Evolutionary conservation across 2,888 invertebrate species (phyloP).

Genomic region (Aspidiotus rigidus): DNA sequence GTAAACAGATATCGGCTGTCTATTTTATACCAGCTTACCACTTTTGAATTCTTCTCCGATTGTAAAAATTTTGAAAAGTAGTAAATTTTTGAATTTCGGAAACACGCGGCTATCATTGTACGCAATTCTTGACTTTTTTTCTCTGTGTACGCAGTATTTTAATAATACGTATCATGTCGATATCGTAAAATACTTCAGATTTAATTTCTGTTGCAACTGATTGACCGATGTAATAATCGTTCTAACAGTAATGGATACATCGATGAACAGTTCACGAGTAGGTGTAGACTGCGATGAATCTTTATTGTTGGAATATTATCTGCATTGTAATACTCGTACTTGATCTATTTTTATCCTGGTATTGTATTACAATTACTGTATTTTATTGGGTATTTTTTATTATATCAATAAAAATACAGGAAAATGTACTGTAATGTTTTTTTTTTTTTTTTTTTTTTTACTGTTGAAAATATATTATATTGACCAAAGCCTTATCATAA

Average conservation of each 20-base stretch:
- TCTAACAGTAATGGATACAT: neutral
- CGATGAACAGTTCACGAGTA: neutral
- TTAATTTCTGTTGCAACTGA: no score
- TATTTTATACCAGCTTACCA: conserved; percentile 2
- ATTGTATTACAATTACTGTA: conserved; percentile 6
- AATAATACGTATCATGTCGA: neutral
- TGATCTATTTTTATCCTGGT: neutral
- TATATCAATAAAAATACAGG: no score
- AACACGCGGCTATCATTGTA: neutral
- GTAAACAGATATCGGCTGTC: neutral
- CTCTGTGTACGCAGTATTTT: neutral
- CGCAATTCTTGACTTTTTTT: neutral
- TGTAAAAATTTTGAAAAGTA: neutral
- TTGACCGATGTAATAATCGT: no score
- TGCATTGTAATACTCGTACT: conserved; percentile 3
- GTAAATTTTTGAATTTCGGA: neutral
- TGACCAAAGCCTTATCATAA: conserved; percentile 34
- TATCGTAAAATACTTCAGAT: no score
- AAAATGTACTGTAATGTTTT: no score
- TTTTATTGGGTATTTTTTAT: neutral
- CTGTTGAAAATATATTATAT: conserved; percentile 18
- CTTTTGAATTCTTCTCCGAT: neutral
- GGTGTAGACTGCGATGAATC: neutral
- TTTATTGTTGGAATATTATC: neutral
- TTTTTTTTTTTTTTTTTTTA: conserved; percentile 11